These are phyloP conservation scores for Conus betulinus DNA, from an alignment of 1,140 invertebrate species.

Conservation along the genomic window DNA sequence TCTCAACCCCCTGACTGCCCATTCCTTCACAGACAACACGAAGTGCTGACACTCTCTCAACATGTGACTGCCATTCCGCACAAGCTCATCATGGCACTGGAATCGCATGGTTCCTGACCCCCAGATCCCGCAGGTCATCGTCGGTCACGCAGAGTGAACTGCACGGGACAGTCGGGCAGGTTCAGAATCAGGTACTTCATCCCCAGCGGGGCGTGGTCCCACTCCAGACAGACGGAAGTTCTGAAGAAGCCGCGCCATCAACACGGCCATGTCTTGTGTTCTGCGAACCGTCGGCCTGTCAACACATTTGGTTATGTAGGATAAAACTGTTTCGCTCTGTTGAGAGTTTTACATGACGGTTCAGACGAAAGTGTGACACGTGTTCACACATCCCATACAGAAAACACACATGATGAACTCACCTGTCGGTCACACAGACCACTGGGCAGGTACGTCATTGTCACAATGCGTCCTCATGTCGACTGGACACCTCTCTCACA, in stretches of 20 bases:
- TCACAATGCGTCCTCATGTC: background rate
- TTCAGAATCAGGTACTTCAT: constrained; percentile 70
- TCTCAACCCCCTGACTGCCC: too few species aligned
- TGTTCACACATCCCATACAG: background rate
- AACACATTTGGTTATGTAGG: too few species aligned
- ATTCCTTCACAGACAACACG: too few species aligned
- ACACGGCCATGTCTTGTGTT: constrained; percentile 73
- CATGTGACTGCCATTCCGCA: too few species aligned
- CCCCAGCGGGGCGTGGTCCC: constrained; percentile 59
- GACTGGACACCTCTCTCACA: too few species aligned
- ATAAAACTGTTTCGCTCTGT: constrained; percentile 46
- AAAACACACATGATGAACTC: background rate
- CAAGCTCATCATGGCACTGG: too few species aligned
- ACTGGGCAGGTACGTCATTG: background rate
- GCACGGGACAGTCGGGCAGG: constrained; percentile 63
- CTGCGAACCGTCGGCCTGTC: constrained; percentile 70
- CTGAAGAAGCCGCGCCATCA: constrained; percentile 75
- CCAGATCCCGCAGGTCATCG: background rate
- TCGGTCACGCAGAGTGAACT: constrained; percentile 49
- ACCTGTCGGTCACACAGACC: background rate
- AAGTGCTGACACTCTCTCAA: too few species aligned
- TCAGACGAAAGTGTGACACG: background rate
- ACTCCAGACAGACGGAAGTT: constrained; percentile 73
- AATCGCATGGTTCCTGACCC: too few species aligned
- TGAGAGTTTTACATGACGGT: constrained; percentile 21